phyloP scores from a whole-genome alignment of 2,888 invertebrate genomes.

The Drosophila merina region DNA sequence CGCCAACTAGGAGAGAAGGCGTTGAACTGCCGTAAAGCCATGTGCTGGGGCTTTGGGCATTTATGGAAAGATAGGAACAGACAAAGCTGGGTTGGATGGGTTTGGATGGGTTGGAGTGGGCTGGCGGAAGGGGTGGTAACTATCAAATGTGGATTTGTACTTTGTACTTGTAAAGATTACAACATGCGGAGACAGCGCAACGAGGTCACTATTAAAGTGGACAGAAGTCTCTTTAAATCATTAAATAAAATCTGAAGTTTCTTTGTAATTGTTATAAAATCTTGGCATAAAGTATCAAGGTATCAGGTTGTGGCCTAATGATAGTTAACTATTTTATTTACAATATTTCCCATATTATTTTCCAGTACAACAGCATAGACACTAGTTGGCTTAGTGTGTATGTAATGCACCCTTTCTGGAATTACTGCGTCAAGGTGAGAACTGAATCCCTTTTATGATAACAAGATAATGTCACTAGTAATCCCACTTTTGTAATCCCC shows the following conservation, averaged over 20 bases:
- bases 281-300: too few species aligned
- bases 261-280: not conserved
- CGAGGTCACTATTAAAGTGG: not conserved
- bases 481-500: not conserved
- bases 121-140: conserved; percentile 7
- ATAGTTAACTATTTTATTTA: too few species aligned
- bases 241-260: not conserved
- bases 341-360: too few species aligned
- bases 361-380: conserved; percentile 98
- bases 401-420: conserved; percentile 99
- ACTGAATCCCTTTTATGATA: not conserved
- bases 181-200: conserved; percentile 4
- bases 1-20: conserved; percentile 43
- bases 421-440: conserved; percentile 96
- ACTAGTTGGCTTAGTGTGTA: conserved; percentile 97
- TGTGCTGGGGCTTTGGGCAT: conserved; percentile 35
- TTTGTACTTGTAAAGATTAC: conserved; percentile 68
- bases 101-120: conserved; percentile 39
- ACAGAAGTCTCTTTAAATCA: not conserved
- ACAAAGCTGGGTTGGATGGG: not conserved
- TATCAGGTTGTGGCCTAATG: too few species aligned
- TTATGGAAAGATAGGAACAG: conserved; percentile 19
- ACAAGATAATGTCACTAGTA: too few species aligned
- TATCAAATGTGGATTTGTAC: conserved; percentile 51
- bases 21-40: conserved; percentile 62